These are phyloP conservation scores for Clarias macrocephalus DNA, from an alignment of 2,113 vertebrate genomes.

Conservation along the genomic window DNA sequence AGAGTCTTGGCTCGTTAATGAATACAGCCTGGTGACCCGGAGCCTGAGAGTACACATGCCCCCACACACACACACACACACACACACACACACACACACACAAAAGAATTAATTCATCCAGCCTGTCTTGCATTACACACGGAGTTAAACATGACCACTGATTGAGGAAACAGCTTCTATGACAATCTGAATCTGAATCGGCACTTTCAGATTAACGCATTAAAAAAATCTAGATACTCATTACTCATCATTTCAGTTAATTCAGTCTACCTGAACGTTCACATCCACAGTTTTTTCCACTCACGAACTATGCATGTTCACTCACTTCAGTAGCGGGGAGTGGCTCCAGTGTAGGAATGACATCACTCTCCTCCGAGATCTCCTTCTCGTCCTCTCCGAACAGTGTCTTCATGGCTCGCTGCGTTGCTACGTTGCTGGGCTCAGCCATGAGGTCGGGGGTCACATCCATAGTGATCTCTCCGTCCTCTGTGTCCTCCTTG, in stretches of 20 bases:
- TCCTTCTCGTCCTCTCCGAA: conserved; percentile 93
- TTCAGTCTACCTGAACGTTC: background rate
- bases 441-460: conserved; percentile 72
- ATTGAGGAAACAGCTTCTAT: background rate
- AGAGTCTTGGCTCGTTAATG: conserved; percentile 96
- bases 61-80: conserved; percentile 1
- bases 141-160: background rate
- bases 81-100: conserved; percentile 5
- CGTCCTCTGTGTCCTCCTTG: conserved; percentile 83
- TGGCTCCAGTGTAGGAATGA: conserved; percentile 95
- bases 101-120: background rate
- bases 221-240: background rate
- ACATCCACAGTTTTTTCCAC: background rate
- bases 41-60: conserved; percentile 70
- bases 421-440: conserved; percentile 79
- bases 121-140: background rate
- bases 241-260: background rate
- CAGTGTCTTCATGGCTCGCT: conserved; percentile 91
- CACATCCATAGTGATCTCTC: conserved; percentile 82
- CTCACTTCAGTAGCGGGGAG: conserved; percentile 86
- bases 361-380: conserved; percentile 87
- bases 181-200: background rate
- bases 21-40: conserved; percentile 96
- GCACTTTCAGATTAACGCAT: background rate
- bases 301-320: background rate